Evolutionary conservation across 2,113 vertebrate genomes (phyloP), one percentile per base, ranked within the genome.

Genomic region (Mormoops blainvillei): DNA sequence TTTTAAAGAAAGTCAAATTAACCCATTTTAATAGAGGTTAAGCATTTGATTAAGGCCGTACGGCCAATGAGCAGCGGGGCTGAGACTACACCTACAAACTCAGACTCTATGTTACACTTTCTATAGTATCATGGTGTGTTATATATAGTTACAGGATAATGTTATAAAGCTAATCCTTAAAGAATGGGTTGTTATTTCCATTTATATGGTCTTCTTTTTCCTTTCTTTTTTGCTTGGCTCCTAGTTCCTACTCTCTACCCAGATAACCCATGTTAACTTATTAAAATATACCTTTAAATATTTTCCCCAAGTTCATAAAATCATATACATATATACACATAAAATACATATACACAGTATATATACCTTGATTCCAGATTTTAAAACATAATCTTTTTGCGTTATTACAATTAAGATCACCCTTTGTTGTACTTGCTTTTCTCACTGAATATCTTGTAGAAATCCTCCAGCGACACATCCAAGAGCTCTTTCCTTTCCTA

Each of bases 361-460:
- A 89, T 26, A 87, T 1, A 61, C 61, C 87, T 12, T 1, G 50
- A 43, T 61, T 61, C 48, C 8, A 71, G 26, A 11, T 68, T 76
- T 96, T 38, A 20, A 61, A 48, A 92, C 26, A 61, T 48, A 61
- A 28, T 50, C 8, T 76, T 77, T 94, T 58, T 50, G 2, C 70
- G 5, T 77, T 77, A 70, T 36, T 87, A 92, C 86, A 94, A 78
- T 71, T 77, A 90, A 96, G 73, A 54, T 89, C 58, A 87, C 1
- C 7, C 56, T 74, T 56, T 48, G 77, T 33, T 73, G 7, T 15
- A 54, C 52, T 78, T 52, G 20, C 26, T 82, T 76, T 73, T 71
- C 28, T 73, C 33, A 83, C 43, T 82, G 43, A 74, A 43, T 77
- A 48, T 31, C 52, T 50, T 68, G 41, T 5, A 87, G 67, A 93